A percentile compares a stretch with the other conserved stretches of the same genome.
Evolutionary conservation across 2,797 vertebrate genomes (phyloP).

Genomic region (Vespertilio murinus): DNA sequence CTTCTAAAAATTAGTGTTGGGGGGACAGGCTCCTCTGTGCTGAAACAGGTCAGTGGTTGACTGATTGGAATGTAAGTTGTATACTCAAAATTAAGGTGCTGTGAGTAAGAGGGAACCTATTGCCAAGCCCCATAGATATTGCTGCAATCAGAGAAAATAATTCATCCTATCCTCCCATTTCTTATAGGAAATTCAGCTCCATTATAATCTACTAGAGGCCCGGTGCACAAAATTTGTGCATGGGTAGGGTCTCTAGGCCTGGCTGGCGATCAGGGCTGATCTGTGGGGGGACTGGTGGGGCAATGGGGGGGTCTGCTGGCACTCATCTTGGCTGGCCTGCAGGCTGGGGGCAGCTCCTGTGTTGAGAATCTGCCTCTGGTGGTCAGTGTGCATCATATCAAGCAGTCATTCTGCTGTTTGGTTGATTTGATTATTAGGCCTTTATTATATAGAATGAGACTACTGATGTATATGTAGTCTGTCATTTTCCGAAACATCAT

Average conservation of each 20-base stretch:
- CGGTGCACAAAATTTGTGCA: too few relatives aligned
- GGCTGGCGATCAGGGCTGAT: too few relatives aligned
- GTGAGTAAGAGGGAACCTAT: neutral
- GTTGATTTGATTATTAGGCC: too few relatives aligned
- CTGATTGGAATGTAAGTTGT: neutral
- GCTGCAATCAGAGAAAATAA: neutral
- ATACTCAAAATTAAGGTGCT: neutral
- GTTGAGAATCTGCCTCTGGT: too few relatives aligned
- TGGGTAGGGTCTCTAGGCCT: too few relatives aligned
- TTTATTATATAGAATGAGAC: neutral
- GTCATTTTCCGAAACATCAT: neutral
- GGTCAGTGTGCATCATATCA: too few relatives aligned
- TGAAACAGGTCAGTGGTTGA: neutral
- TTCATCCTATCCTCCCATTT: neutral
- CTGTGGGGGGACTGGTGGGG: too few relatives aligned
- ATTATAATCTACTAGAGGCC: neutral
- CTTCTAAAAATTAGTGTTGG: too few relatives aligned
- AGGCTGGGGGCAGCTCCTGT: too few relatives aligned
- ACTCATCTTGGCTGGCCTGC: too few relatives aligned
- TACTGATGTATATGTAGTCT: neutral
- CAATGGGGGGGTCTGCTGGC: too few relatives aligned
- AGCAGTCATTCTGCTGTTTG: too few relatives aligned
- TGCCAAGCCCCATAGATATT: neutral
- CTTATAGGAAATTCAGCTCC: neutral
- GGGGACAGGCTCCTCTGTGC: neutral